Evolutionary conservation across 1,140 invertebrate genomes (phyloP), one percentile per base, ranked within the genome.

Genomic region (Brachionus asplanchnoidis): DNA sequence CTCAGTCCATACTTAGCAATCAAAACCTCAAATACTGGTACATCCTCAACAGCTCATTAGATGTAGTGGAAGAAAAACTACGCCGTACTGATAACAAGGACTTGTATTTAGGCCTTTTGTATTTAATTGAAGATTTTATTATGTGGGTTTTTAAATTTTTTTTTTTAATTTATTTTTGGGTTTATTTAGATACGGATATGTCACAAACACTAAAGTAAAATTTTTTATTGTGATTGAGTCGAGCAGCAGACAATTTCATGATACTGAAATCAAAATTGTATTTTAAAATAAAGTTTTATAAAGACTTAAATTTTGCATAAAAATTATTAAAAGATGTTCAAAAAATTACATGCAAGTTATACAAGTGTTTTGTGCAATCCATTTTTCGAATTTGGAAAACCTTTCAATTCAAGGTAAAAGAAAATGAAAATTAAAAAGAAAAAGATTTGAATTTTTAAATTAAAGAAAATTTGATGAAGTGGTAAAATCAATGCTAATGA

Each of bases 161-260:
- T 36, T 73, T 44, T 84, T 78, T 78, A 32, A 14, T 60, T 44
- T 84, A 86, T 86, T 87, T 85, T 50, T 26, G 20, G 8, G 17
- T 50, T 40, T 82, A 97, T 50, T 40, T 82, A 97, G 95, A 87
- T 98, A 96, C 92, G 97, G 96, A 7, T 98, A 97, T 92, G 95
- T 97, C 17, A 97, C 96, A n/a, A 98, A 97, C 89, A 97, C 96
- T 0, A 94, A 95, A 91, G 94, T 97, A 14, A 98, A 98, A 89
- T 94, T 98, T 89, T 93, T 98, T 17, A 93, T 98, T 85, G 94
- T 98, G 28, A 93, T 97, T n/a, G 95, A 97, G 88, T 94, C 95
- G 0, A 93, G 94, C 23, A 97, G 95, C 88, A 93, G 93, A 73
- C 93, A 93, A 8, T 90, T 97, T 32, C 89, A 96, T 86, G 96